Conservation (phyloP, 2,113 vertebrate genomes). For the Raja brachyura region DNA sequence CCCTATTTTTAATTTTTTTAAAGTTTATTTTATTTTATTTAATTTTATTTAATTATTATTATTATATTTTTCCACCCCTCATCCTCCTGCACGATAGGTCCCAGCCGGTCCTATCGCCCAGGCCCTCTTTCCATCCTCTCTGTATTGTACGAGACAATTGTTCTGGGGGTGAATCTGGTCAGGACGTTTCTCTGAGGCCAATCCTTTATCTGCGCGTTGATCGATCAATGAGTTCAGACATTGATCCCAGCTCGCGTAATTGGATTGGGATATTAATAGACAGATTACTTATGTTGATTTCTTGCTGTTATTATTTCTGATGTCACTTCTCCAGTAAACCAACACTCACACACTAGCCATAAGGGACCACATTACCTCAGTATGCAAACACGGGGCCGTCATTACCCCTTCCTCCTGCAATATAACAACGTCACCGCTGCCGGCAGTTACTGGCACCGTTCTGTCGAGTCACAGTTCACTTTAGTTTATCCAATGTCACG, state of each 20-base stretch:
- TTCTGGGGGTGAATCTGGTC: background rate
- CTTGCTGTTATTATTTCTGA: conserved; percentile 7
- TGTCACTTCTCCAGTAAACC: background rate
- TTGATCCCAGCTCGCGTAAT: background rate
- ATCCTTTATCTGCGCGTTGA: background rate
- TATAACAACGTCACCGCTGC: background rate
- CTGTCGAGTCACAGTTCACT: no score
- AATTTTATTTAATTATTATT: no score
- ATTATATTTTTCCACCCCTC: no score
- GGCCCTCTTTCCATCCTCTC: background rate
- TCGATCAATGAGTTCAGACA: background rate
- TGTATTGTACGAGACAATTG: background rate
- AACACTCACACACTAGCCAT: background rate
- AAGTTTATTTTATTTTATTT: no score
- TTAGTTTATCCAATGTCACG: no score
- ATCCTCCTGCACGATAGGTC: no score
- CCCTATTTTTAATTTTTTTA: no score
- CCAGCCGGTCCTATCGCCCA: background rate
- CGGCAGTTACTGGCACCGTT: background rate
- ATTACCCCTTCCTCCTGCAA: background rate
- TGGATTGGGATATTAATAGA: background rate
- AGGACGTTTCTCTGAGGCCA: background rate
- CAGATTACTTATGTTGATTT: conserved; percentile 3
- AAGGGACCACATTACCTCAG: background rate
- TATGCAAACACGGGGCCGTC: background rate